phyloP scores from a whole-genome alignment of 1,140 invertebrate genomes.

The Antheraea mylitta region DNA sequence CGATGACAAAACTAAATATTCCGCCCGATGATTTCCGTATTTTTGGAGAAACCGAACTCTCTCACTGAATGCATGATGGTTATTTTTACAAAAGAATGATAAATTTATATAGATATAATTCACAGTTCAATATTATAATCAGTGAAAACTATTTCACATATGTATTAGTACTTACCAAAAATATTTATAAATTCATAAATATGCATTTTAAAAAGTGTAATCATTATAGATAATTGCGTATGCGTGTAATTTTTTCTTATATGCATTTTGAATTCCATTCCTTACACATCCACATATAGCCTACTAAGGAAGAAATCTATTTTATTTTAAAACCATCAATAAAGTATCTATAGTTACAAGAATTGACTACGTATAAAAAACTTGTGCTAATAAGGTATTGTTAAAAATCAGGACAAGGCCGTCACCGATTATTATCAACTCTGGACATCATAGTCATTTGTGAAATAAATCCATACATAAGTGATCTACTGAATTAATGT shows the following conservation, averaged over 20 bases:
- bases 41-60: conserved; percentile 56
- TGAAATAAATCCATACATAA: conserved; percentile 2
- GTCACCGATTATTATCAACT: not conserved
- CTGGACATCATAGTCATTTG: not conserved
- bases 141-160: no score
- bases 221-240: no score
- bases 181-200: no score
- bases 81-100: conserved; percentile 2
- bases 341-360: not conserved
- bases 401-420: conserved; percentile 8
- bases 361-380: not conserved
- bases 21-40: conserved; percentile 77
- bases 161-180: no score
- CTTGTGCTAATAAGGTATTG: conserved; percentile 11
- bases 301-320: no score
- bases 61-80: conserved; percentile 2
- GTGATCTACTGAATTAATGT: conserved; percentile 1
- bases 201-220: no score
- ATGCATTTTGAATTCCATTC: no score
- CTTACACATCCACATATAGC: not conserved
- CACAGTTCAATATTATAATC: not conserved
- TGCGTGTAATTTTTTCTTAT: no score
- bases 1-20: conserved; percentile 79
- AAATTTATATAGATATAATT: not conserved
- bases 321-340: no score